Evolutionary conservation across 1,140 invertebrate genomes (phyloP), one percentile per base, ranked within the genome.

Genomic region (Meloidogyne hapla): DNA sequence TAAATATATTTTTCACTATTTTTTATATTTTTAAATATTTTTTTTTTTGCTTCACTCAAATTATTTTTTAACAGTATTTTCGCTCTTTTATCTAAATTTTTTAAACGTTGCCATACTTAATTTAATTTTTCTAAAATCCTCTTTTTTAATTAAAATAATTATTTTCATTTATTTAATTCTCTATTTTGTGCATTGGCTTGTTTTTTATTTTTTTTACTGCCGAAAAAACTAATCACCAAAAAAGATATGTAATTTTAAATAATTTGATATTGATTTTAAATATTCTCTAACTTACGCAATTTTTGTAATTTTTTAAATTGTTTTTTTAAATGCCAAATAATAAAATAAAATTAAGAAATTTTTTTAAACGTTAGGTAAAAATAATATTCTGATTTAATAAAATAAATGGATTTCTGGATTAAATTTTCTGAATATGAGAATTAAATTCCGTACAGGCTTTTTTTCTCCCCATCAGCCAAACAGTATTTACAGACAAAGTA

Each of bases 221-320:
- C 48, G 13, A 56, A n/a, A n/a, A 56, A 18, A 56, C 48, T 56
- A 56, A 56, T 56, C 48, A 56, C 48, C 48, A 33, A 56, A 56
- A 56, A 56, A 56, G n/a, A 56, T n/a, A 56, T 56, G n/a, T 48
- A n/a, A 56, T 56, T 48, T 56, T 15, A 56, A n/a, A n/a, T n/a
- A n/a, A 33, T 6, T 33, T 48, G 48, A 56, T 56, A 56, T 56
- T 56, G 18, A n/a, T n/a, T 56, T 56, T 56, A n/a, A 56, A n/a
- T n/a, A 56, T 56, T n/a, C 18, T 56, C 6, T 6, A 56, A 56
- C 6, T n/a, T n/a, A 56, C 48, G 48, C 48, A 56, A 56, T 56
- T 56, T 56, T 56, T n/a, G 18, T 56, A 56, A 56, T 56, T 56
- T 56, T 56, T 56, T 42, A 42, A 42, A n/a, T 6, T 6, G 33